Base-by-base conservation (phyloP, 2,797 vertebrate genomes). In the Petrocephalus schoutedeni region DNA sequence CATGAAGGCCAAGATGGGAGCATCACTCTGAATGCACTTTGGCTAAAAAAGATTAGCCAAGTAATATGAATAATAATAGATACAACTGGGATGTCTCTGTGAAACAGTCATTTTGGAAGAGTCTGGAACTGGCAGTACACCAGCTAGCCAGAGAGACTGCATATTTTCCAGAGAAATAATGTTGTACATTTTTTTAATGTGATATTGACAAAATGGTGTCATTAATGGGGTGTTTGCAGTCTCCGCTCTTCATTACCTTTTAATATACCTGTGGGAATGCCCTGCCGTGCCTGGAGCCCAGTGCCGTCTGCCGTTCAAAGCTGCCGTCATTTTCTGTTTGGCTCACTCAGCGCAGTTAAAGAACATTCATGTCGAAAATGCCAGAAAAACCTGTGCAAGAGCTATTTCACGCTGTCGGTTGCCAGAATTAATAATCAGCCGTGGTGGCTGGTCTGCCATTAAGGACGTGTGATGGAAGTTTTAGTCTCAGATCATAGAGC, bases 181-280 rank as follows among this genome's bases (percentile, higher is more conserved):
- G n/a, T 53, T 23, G 45, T 54, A 28, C n/a, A 9, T 84, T 53
- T 54, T 12, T 1, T 23, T 53, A 56, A 21, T 84, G 51, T 28
- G 21, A 54, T 56, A 54, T 28, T 84, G 51, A 84, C 45, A 32
- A 84, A 84, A 56, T 84, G 51, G 51, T 32, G 82, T 12, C n/a
- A 51, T 84, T 74, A 41, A 74, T 84, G 77, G 85, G 51, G 87
- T 90, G 74, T 89, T 85, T 89, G 88, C 88, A 86, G 87, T 90
- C 88, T 90, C 89, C 83, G 77, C 89, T 90, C 86, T 84, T 90
- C 89, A 92, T 93, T 90, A 90, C 53, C 87, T 91, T 91, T 92
- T 92, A 90, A 93, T 92, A 80, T 89, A 23, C 61, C 82, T 90
- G 89, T 90, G 88, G 85, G 87, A 91, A 88, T 77, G 89, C 86